Evolutionary conservation across 1,140 invertebrate species (phyloP), one percentile per base, ranked within the genome.

Genomic region (Tenebrio molitor): DNA sequence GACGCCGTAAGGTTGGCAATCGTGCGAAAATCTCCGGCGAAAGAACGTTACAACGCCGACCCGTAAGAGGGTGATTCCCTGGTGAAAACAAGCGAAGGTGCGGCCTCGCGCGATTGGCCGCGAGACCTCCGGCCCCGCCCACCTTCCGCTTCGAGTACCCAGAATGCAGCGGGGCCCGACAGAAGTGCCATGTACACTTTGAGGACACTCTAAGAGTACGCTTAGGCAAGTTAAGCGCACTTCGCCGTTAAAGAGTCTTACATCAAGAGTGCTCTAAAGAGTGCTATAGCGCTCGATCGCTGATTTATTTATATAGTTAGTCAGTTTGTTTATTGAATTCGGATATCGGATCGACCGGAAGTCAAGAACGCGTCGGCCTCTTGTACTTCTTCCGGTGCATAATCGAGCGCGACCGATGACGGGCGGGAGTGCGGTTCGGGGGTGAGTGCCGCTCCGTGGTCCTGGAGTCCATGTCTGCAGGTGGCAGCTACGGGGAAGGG

Each of bases 261-360:
- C 81, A 83, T 83, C 81, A 83, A 83, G 81, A 76, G 81, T 80
- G 77, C 81, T 81, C 78, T 79, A 76, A 80, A 81, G 82, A 82
- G 82, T 83, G 81, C 80, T 82, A 82, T 82, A 81, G 80, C n/a
- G n/a, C 82, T 81, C 82, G 82, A 83, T 83, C 81, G 77, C 80
- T 83, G 82, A 83, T 83, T 83, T 83, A 83, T 83, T 83, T 83
- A 83, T 83, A 83, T 83, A 83, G 82, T 83, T 83, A 83, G 82
- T 81, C 82, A 81, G 82, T 83, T 83, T 83, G 82, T 83, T 83
- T 83, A 82, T 82, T 82, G 82, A 82, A 83, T 83, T 82, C 79
- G 80, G 81, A 74, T 80, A 82, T 81, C 79, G 81, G 70, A 78
- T 78, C 77, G 79, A 80, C 75, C 78, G 78, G 77, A 77, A 78